phyloP scores from a whole-genome alignment of 2,797 vertebrate genomes.

The Hydrocynus forskahlii region DNA sequence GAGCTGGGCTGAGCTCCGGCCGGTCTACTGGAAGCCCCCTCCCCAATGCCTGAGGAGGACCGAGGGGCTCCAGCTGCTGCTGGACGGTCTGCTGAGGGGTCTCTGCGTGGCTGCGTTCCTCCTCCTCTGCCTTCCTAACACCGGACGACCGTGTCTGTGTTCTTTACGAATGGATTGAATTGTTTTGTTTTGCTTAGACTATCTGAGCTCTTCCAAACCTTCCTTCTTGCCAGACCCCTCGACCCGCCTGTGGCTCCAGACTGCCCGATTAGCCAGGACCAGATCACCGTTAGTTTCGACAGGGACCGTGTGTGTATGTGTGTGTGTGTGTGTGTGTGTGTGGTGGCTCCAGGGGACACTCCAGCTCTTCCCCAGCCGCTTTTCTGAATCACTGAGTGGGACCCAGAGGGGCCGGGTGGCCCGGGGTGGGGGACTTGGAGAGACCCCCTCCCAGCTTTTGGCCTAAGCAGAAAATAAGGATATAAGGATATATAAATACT shows the following conservation, averaged over 20 bases:
- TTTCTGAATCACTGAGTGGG: neutral
- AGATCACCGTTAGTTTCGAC: neutral
- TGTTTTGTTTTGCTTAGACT: neutral
- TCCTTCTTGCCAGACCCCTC: neutral
- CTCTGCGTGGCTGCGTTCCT: neutral
- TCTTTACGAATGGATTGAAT: neutral
- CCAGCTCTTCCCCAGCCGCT: neutral
- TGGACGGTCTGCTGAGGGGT: neutral
- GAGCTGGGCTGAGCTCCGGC: neutral
- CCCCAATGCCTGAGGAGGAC: neutral
- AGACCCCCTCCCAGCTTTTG: neutral
- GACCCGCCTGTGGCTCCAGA: neutral
- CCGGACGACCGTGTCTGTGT: neutral
- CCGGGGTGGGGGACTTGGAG: neutral
- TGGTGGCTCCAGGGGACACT: neutral
- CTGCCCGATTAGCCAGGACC: neutral
- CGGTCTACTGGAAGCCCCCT: neutral
- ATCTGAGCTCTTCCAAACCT: no score
- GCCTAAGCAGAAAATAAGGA: neutral
- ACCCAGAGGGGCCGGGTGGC: neutral
- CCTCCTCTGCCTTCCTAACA: neutral
- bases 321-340: neutral
- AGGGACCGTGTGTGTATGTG: neutral
- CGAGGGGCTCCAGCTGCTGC: constrained; percentile 17
- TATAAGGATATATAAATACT: neutral